Evolutionary conservation across 2,797 vertebrate genomes (phyloP).

Genomic region (Pempheris klunzingeri): DNA sequence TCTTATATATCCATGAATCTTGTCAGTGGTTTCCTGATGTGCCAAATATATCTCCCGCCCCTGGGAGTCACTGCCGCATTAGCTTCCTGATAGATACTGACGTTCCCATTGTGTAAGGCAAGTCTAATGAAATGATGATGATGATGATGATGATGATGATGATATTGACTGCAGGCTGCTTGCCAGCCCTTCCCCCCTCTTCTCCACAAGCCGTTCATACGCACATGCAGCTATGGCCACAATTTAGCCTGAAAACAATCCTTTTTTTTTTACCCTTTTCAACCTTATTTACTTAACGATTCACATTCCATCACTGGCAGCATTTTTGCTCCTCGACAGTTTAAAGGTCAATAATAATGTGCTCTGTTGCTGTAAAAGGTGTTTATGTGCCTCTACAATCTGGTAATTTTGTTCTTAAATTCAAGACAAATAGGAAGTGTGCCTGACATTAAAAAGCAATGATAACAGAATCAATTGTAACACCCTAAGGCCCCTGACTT

Average conservation of each 20-base stretch:
- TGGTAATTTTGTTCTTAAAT: conserved; percentile 13
- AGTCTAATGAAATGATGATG: conserved; percentile 84
- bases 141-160: conserved; percentile 82
- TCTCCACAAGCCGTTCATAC: conserved; percentile 31
- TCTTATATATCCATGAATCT: conserved; percentile 52
- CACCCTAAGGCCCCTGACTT: conserved; percentile 57
- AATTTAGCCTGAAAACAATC: conserved; percentile 20
- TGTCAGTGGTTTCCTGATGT: conserved; percentile 63
- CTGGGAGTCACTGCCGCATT: conserved; percentile 83
- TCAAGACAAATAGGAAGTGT: conserved; percentile 32
- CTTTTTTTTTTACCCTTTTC: conserved; percentile 13
- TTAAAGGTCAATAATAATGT: neutral
- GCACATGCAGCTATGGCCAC: conserved; percentile 17
- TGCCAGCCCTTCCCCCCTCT: conserved; percentile 51
- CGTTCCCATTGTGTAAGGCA: conserved; percentile 77
- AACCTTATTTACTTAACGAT: neutral
- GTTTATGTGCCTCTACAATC: conserved; percentile 5
- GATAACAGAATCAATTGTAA: conserved; percentile 64
- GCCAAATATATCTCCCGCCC: conserved; percentile 73
- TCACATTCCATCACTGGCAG: neutral
- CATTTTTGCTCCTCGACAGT: neutral
- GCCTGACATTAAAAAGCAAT: conserved; percentile 41
- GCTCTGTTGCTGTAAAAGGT: conserved; percentile 9
- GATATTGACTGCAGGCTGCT: conserved; percentile 78
- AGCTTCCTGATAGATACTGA: conserved; percentile 83